Base-by-base conservation (phyloP, 2,888 invertebrate species). In the Amblyjoppa proteus region DNA sequence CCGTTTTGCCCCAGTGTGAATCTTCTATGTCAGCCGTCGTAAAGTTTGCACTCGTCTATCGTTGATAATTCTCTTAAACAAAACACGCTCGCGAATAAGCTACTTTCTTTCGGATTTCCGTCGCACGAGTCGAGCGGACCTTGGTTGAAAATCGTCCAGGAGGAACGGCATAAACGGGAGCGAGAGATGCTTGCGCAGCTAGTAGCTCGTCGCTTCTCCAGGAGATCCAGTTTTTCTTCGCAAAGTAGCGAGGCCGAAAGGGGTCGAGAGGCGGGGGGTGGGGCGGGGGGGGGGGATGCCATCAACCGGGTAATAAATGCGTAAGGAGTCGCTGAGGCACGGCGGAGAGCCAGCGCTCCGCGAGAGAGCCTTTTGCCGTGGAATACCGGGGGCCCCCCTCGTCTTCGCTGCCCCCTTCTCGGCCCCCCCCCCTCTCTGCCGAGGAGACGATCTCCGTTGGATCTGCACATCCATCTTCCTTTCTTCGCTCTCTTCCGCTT, bases 201-300 rank as follows among this genome's bases (percentile, higher is more conserved):
- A 34, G 49, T n/a, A 9, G 45, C 75, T 64, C 66, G 64, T 34
- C 45, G 53, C 56, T 41, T 41, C 58, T 68, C 71, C 61, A 68
- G 70, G 81, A 79, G 85, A 82, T 85, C 85, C 85, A 85, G 85
- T 85, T 85, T 85, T 85, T 85, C 85, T 81, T 75, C 53, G 81
- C 56, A 56, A 78, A 61, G 71, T 73, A 58, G 58, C 71, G 61
- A 78, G 74, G 56, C n/a, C 78, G 77, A 74, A 85, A 79, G 51
- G 79, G 66, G 58, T 70, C 11, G 64, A 66, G 74, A 51, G 64
- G 41, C 25, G 71, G 56, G 68, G 56, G 56, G 38, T 51, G 20
- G 45, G 20, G 58, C 31, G 16, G 38, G 58, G 20, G 45, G 45
- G 58, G 38, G 16, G 49, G 61, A 56, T 75, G 82, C 78, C 85